Base-by-base conservation (phyloP, 1,140 invertebrate genomes). In the Sitophilus oryzae region DNA sequence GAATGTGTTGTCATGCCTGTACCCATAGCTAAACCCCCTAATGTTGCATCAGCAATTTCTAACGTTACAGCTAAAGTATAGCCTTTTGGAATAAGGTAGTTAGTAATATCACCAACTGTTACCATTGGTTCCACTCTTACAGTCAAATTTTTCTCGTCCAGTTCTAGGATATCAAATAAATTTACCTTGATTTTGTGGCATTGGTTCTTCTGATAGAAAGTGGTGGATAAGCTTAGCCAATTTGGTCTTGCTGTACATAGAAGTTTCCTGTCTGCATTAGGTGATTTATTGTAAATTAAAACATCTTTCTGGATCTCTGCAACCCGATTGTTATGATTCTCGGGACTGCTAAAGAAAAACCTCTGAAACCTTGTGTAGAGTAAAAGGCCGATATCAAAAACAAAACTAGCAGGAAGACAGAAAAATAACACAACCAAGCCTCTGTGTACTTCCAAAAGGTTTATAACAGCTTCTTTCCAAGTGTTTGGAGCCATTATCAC, bases 171-270 rank as follows among this genome's bases (percentile, higher is more conserved):
- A 58, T 77, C 70, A 54, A 75, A 82, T 2, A 85, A 67, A 11
- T 81, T 76, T 38, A 84, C 73, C 0, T 77, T 67, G 14, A 85
- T 73, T 68, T 78, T 73, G 58, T 84, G 79, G 58, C 80, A 82
- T 10, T 78, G 66, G 42, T 81, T 73, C 71, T 84, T 84, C 61
- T 73, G 71, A 68, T 81, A 84, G 67, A 84, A 85, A 0, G 77
- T 84, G 2, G 79, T 81, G 2, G 82, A 84, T 11, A 85, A 69
- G 37, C 79, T 82, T 15, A 81, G 70, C 83, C 83, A 85, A 67
- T 84, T 85, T 10, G 82, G 81, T 35, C 82, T 67, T 0, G 82
- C 76, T 0, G 81, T 84, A 66, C 82, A 84, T 19, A 85, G 72
- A 2, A 80, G 66, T 46, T 80, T 82, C 2, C 74, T 66, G 16